These are phyloP conservation scores for Chelmon rostratus DNA, from an alignment of 2,797 vertebrate genomes.

Conservation along the genomic window DNA sequence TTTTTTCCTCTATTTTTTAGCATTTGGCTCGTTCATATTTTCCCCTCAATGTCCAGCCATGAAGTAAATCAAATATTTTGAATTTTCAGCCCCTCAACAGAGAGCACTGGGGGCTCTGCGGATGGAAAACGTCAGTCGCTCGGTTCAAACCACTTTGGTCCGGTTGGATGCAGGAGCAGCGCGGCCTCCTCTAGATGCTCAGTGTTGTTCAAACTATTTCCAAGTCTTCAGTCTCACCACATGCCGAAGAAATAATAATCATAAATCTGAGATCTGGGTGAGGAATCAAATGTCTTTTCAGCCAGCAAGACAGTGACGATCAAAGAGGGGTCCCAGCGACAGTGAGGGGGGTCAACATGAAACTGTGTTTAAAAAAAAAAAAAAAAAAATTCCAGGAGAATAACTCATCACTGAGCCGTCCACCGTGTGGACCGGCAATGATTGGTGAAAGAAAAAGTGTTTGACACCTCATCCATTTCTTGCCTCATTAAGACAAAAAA, in stretches of 20 bases:
- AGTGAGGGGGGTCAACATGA: conserved; percentile 52
- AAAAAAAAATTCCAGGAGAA: neutral
- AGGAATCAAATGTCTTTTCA: conserved; percentile 58
- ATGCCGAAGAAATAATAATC: conserved; percentile 58
- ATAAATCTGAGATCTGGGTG: conserved; percentile 51
- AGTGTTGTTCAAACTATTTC: conserved; percentile 59
- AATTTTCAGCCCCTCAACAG: conserved; percentile 34
- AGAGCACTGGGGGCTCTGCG: conserved; percentile 26
- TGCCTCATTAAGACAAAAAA: conserved; percentile 70
- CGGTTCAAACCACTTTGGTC: conserved; percentile 76
- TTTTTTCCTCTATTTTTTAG: conserved; percentile 31
- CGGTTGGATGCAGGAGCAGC: conserved; percentile 63
- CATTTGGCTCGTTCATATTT: conserved; percentile 64
- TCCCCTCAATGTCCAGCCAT: conserved; percentile 53
- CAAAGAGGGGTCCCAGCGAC: conserved; percentile 70
- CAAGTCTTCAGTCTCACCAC: conserved; percentile 58
- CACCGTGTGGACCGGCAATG: conserved; percentile 40
- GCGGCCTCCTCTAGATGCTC: conserved; percentile 44
- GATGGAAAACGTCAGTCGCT: conserved; percentile 62
- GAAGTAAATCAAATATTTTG: conserved; percentile 62
- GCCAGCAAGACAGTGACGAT: conserved; percentile 63
- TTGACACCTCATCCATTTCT: conserved; percentile 44
- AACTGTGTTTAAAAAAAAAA: conserved; percentile 7
- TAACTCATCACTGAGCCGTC: conserved; percentile 34
- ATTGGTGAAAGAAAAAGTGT: conserved; percentile 30